phyloP scores from a whole-genome alignment of 2,888 invertebrate genomes.

The Chouioia cunea region DNA sequence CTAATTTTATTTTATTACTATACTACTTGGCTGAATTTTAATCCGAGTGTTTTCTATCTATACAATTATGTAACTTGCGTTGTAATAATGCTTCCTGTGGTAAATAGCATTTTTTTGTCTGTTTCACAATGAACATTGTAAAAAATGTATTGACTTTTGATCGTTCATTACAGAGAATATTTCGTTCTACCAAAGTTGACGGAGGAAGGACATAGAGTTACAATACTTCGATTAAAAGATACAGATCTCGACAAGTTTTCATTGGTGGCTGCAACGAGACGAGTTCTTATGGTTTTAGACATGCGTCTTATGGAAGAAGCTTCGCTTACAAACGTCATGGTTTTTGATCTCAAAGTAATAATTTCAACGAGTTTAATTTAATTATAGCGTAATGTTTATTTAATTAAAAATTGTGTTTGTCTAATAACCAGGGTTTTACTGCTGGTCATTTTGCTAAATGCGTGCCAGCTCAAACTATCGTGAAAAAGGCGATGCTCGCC shows the following conservation, averaged over 20 bases:
- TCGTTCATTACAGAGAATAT: slow-evolving; percentile 56
- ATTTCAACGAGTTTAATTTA: no score
- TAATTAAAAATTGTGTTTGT: not conserved
- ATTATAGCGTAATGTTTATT: not conserved
- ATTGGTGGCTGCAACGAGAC: slow-evolving; percentile 58
- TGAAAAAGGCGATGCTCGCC: slow-evolving; percentile 63
- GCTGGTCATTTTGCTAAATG: slow-evolving; percentile 63
- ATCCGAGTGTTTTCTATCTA: not conserved
- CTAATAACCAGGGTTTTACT: slow-evolving; percentile 58
- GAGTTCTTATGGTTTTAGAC: slow-evolving; percentile 65
- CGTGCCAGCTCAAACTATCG: slow-evolving; percentile 61
- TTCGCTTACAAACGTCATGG: slow-evolving; percentile 64
- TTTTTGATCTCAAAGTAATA: slow-evolving; percentile 65
- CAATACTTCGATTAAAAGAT: slow-evolving; percentile 59
- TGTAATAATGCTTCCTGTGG: no score
- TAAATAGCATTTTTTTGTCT: no score
- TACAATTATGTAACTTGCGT: slow-evolving; percentile 13
- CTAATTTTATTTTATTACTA: not conserved
- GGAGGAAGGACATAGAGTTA: slow-evolving; percentile 64
- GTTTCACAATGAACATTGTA: no score
- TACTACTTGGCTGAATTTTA: slow-evolving; percentile 1
- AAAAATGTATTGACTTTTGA: not conserved
- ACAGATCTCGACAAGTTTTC: slow-evolving; percentile 61
- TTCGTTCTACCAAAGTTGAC: slow-evolving; percentile 64
- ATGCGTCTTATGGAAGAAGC: slow-evolving; percentile 63